These are phyloP conservation scores for Pseudomugil gertrudae DNA, from an alignment of 2,797 vertebrate genomes.

Conservation along the genomic window DNA sequence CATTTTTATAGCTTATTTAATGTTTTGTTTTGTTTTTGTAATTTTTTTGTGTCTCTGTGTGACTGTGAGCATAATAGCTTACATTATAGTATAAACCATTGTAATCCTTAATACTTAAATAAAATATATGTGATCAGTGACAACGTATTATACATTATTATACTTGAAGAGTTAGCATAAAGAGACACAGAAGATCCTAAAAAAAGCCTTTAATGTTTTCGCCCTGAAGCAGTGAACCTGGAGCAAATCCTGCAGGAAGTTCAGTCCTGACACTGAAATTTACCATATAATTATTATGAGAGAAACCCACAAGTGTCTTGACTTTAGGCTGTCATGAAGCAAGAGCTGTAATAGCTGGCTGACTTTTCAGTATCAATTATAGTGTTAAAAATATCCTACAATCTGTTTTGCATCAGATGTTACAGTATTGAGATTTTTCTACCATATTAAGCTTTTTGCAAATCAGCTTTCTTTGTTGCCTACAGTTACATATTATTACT, in stretches of 20 bases:
- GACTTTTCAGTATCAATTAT: background rate
- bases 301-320: background rate
- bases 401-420: background rate
- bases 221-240: background rate
- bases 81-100: background rate
- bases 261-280: background rate
- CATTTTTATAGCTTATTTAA: conserved; percentile 3
- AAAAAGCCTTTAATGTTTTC: background rate
- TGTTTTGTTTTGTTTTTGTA: background rate
- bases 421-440: background rate
- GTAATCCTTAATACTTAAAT: background rate
- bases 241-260: background rate
- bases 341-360: background rate
- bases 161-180: background rate
- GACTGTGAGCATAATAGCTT: too few species aligned
- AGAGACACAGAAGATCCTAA: background rate
- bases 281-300: background rate
- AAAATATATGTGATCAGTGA: background rate
- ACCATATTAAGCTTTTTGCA: background rate
- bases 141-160: background rate
- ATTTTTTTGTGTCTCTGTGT: too few species aligned
- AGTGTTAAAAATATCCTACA: background rate
- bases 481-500: background rate
- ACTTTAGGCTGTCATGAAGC: background rate
- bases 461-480: conserved; percentile 10